Base-by-base conservation (phyloP, 2,113 vertebrate species). In the Nothobranchius kuhntae region DNA sequence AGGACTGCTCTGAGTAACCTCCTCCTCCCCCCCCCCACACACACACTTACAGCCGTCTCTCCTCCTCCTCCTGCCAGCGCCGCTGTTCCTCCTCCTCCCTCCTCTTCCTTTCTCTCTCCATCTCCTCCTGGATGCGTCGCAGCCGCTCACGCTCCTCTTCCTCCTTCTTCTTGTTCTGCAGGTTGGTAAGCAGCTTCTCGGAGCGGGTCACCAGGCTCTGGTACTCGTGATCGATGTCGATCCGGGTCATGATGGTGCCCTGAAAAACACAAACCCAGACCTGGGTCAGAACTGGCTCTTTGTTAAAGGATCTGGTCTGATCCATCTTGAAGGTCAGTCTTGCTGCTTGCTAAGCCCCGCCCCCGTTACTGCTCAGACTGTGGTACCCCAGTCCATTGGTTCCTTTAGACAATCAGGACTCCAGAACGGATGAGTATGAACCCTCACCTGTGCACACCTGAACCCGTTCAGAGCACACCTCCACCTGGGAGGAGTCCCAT, bases 151-250 rank as follows among this genome's bases (percentile, higher is more conserved):
- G 91, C 88, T 99, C 97, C 62, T 99, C 97, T 72, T 99, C 95
- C 82, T 99, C 94, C 82, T 99, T 95, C 44, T 95, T 98, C 83
- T 94, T 96, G 78, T 95, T 96, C 91, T 98, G 97, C 85, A 99
- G 83, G 1, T 92, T 87, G 9, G 83, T 89, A 53, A 99, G 94
- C 67, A 99, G 95, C 35, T 93, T 84, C 87, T 96, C 95, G 1
- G 97, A 98, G 69, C 95, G 95, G 42, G 66, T 93, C 62, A 98
- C 95, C 54, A 99, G 89, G 0, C 90, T 89, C 42, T 93, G 91
- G 52, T 95, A 94, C 77, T 97, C 95, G 57, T 92, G 93, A 71
- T 97, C 95, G 65, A 99, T 98, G 40, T 98, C 94, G 0, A 94
- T 81, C 7, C 96, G 95, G 24, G 86, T 92, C 96, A 99, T 97